Base-by-base conservation (phyloP, 2,797 vertebrate species). In the Lophotriccus pileatus region DNA sequence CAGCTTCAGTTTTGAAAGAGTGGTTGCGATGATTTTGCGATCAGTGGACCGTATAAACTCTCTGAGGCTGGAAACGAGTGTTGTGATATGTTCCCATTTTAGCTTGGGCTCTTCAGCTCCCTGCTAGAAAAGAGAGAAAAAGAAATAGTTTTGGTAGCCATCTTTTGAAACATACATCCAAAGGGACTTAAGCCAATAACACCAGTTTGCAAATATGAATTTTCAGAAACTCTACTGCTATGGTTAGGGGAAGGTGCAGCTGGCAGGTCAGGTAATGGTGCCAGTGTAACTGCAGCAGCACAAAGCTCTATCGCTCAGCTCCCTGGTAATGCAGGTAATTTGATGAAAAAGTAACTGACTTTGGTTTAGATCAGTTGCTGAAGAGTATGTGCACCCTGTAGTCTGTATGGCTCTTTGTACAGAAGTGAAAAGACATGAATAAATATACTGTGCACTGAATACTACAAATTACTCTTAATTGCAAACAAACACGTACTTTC, bases 41-140 rank as follows among this genome's bases (percentile, higher is more conserved):
- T 99, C 99, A 0, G 99, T 99, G 98, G 99, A 99, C 53, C 99
- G 98, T 46, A 99, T 98, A 82, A 99, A 99, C 88, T 99, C 99
- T 66, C 98, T 98, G 95, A 99, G 98, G 90, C 99, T 99, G 74
- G 98, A 97, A 44, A 99, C 98, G 0, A 99, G 98, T 2, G 98
- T 99, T 63, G 98, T 98, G 96, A 99, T 98, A 92, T 99, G 99
- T 88, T 99, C 98, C 89, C 97, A 98, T 88, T 98, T 99, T 41
- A 99, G 97, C 85, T 98, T 99, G 37, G 98, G 99, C 79, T 98
- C 98, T 97, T 99, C 99, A 0, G 98, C 90, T 81, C 99, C 99
- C 99, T 99, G 81, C 53, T 37, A 87, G 84, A 95, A 93, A 6
- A 93, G 37, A 93, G 39, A 96, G 37, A 27, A 91, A 43, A 84